phyloP scores from a whole-genome alignment of 1,140 invertebrate species.

The Drosophila baimaii region DNA sequence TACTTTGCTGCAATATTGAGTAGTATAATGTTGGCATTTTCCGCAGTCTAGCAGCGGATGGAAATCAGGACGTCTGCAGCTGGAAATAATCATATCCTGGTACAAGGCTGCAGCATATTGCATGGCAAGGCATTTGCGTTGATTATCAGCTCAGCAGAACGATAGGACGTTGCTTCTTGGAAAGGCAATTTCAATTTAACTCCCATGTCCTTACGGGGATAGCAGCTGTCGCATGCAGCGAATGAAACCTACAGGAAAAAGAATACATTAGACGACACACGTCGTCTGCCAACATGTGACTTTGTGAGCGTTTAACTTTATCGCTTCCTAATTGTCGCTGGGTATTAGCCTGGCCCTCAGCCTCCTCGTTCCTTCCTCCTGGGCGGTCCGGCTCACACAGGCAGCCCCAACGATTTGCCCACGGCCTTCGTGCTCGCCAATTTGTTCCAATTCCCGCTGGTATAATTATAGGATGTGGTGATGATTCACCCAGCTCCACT shows the following conservation, averaged over 20 bases:
- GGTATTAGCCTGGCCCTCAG: slow-evolving; percentile 16
- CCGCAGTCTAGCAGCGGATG: slow-evolving; percentile 43
- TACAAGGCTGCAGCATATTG: slow-evolving; percentile 75
- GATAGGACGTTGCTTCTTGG: background rate
- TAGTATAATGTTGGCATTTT: slow-evolving; percentile 53
- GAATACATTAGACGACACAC: slow-evolving; percentile 19
- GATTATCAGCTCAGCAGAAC: slow-evolving; percentile 55
- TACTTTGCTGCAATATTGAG: background rate
- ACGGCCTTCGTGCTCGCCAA: slow-evolving; percentile 42
- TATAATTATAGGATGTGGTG: slow-evolving; percentile 68
- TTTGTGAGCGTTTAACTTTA: slow-evolving; percentile 62
- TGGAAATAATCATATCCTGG: slow-evolving; percentile 72
- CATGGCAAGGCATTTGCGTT: slow-evolving; percentile 37
- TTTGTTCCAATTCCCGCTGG: slow-evolving; percentile 72
- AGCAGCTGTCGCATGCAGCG: slow-evolving; percentile 70
- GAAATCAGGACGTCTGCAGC: slow-evolving; percentile 46
- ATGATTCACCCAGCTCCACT: slow-evolving; percentile 12
- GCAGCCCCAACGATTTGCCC: slow-evolving; percentile 37
- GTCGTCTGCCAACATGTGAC: slow-evolving; percentile 50
- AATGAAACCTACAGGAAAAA: slow-evolving; percentile 8
- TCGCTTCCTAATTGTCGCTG: slow-evolving; percentile 73
- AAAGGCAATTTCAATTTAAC: slow-evolving; percentile 72
- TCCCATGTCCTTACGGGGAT: slow-evolving; percentile 45
- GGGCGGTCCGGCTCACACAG: slow-evolving; percentile 33
- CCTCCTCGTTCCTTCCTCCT: slow-evolving; percentile 2